phyloP scores from a whole-genome alignment of 2,113 vertebrate genomes.

The Sinocyclocheilus maitianheensis region DNA sequence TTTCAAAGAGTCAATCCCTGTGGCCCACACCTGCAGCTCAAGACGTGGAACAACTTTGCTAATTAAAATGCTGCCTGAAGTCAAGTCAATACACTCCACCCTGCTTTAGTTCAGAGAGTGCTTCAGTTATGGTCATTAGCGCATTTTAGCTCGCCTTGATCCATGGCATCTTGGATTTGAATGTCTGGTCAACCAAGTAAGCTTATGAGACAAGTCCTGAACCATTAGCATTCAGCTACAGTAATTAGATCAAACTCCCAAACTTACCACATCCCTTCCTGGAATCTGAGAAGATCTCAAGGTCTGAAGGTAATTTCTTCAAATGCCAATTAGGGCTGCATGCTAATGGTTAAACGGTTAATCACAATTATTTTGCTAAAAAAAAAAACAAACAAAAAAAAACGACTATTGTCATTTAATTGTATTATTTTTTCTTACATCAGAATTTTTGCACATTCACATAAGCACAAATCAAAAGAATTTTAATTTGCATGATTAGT shows the following conservation, averaged over 20 bases:
- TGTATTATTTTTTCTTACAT: no score
- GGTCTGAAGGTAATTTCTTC: constrained; percentile 1
- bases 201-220: constrained; percentile 21
- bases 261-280: neutral
- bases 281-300: neutral
- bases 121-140: constrained; percentile 40
- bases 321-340: neutral
- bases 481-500: no score
- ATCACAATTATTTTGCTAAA: no score
- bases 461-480: no score
- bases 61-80: constrained; percentile 54
- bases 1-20: constrained; percentile 35
- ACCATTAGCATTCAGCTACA: neutral
- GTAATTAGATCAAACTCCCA: constrained; percentile 19
- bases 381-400: no score
- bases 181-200: constrained; percentile 7
- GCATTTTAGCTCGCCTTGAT: constrained; percentile 16
- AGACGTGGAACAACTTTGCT: constrained; percentile 41
- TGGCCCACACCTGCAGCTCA: constrained; percentile 30
- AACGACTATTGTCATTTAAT: no score
- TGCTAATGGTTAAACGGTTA: no score
- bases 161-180: constrained; percentile 18
- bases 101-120: constrained; percentile 5
- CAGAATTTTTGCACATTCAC: no score
- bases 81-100: constrained; percentile 12